These are phyloP conservation scores for Periplaneta americana DNA, from an alignment of 1,140 invertebrate species.

Conservation along the genomic window DNA sequence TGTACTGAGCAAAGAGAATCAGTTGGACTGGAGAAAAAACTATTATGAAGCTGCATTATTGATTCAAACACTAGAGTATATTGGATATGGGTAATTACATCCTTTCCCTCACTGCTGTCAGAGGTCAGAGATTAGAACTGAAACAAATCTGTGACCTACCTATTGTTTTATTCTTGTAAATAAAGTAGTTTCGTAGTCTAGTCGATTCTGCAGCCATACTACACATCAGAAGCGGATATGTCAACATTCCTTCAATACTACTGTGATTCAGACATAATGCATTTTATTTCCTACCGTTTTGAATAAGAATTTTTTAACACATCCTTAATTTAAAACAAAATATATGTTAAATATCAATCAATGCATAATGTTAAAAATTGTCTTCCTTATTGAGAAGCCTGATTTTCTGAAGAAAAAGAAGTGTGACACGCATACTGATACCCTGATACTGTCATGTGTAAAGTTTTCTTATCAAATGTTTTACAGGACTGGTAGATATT, in stretches of 20 bases:
- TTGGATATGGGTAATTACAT: neutral
- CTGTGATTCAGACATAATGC: neutral
- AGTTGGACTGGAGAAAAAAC: neutral
- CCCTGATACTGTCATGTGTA: too few species aligned
- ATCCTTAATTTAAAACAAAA: too few species aligned
- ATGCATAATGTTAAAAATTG: too few species aligned
- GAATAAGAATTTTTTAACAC: too few species aligned
- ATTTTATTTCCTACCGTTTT: too few species aligned
- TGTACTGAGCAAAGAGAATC: too few species aligned
- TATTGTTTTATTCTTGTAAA: neutral
- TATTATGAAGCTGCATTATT: neutral
- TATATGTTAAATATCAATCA: too few species aligned
- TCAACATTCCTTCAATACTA: neutral
- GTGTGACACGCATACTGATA: too few species aligned
- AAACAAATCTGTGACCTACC: neutral
- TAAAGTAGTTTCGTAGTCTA: neutral
- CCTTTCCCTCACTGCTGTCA: neutral
- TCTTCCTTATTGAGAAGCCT: too few species aligned
- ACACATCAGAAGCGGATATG: neutral
- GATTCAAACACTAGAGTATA: neutral
- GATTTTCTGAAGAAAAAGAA: too few species aligned
- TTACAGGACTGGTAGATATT: too few species aligned
- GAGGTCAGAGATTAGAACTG: neutral
- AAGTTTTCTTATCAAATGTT: too few species aligned
- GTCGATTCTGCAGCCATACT: neutral